These are phyloP conservation scores for Siniperca undulata DNA, from an alignment of 2,797 vertebrate species.

Conservation along the genomic window DNA sequence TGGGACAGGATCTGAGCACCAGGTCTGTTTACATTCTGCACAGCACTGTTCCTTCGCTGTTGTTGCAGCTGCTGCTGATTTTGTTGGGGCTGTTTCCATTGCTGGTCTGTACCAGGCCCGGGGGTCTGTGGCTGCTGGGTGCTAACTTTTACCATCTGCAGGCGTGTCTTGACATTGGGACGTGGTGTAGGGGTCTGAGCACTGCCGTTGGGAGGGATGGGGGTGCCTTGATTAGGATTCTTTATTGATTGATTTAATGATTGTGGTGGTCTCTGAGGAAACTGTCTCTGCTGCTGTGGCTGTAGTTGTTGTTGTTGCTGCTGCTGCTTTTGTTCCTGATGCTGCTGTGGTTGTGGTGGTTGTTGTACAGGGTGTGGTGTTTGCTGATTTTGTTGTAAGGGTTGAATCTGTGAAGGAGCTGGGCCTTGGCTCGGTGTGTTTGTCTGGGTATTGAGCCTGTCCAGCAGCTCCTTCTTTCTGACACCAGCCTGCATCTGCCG, in stretches of 20 bases:
- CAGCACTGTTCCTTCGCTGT: slow-evolving; percentile 81
- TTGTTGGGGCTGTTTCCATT: slow-evolving; percentile 78
- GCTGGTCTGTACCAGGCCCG: slow-evolving; percentile 78
- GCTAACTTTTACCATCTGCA: slow-evolving; percentile 75
- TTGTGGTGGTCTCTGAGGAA: slow-evolving; percentile 76
- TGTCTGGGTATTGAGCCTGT: slow-evolving; percentile 89
- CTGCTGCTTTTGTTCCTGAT: slow-evolving; percentile 42
- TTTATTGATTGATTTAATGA: slow-evolving; percentile 75
- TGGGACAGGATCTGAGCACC: slow-evolving; percentile 65
- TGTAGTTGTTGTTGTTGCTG: slow-evolving; percentile 20
- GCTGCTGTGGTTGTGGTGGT: slow-evolving; percentile 28
- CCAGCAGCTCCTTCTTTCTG: slow-evolving; percentile 94
- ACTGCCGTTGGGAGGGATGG: slow-evolving; percentile 62
- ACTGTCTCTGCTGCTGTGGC: slow-evolving; percentile 71
- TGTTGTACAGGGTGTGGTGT: slow-evolving; percentile 46
- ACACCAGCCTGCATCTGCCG: slow-evolving; percentile 97
- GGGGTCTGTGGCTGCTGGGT: slow-evolving; percentile 70
- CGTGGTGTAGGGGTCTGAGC: slow-evolving; percentile 53
- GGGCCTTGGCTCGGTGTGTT: slow-evolving; percentile 69
- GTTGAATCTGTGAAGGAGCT: slow-evolving; percentile 72
- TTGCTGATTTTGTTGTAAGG: slow-evolving; percentile 61
- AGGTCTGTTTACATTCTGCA: slow-evolving; percentile 80
- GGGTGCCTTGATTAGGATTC: slow-evolving; percentile 72
- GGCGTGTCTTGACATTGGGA: slow-evolving; percentile 79
- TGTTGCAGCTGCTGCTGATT: slow-evolving; percentile 81